Evolutionary conservation across 2,113 vertebrate species (phyloP).

Genomic region (Mesitornis unicolor): DNA sequence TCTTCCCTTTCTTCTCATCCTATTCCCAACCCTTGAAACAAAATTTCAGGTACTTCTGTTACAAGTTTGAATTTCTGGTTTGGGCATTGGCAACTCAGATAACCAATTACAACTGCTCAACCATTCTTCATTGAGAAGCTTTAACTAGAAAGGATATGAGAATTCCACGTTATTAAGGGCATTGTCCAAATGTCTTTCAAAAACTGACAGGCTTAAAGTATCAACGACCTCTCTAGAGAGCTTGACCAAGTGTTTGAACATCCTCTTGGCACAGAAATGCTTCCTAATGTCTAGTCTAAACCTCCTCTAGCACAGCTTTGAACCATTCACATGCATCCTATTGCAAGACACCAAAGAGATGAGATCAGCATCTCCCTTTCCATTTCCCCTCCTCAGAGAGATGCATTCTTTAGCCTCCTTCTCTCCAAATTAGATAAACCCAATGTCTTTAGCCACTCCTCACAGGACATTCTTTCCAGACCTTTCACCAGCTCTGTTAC

Average conservation of each 20-base stretch:
- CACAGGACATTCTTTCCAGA: not conserved
- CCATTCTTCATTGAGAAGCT: not conserved
- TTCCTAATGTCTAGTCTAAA: not conserved
- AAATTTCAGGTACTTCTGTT: not conserved
- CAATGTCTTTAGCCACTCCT: not conserved
- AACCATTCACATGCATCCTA: not conserved
- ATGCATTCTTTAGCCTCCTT: not conserved
- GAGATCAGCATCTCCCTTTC: not conserved
- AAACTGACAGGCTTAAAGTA: not conserved
- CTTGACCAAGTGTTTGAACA: not conserved
- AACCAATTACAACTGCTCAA: not conserved
- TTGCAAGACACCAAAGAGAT: not conserved
- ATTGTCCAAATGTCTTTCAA: not conserved
- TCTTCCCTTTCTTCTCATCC: not conserved
- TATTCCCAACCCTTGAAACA: not conserved
- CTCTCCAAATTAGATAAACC: not conserved
- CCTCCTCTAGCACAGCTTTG: not conserved
- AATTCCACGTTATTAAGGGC: not conserved
- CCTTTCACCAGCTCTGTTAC: not conserved
- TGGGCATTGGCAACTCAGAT: not conserved
- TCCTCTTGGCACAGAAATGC: not conserved
- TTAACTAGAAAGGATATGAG: not conserved
- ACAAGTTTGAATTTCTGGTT: not conserved
- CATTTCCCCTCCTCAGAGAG: not conserved
- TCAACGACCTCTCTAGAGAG: accelerated